Percentiles rank a stretch among this genome's conserved stretches.
Evolutionary conservation across 2,113 vertebrate species (phyloP).

Genomic region (Gallinago media): DNA sequence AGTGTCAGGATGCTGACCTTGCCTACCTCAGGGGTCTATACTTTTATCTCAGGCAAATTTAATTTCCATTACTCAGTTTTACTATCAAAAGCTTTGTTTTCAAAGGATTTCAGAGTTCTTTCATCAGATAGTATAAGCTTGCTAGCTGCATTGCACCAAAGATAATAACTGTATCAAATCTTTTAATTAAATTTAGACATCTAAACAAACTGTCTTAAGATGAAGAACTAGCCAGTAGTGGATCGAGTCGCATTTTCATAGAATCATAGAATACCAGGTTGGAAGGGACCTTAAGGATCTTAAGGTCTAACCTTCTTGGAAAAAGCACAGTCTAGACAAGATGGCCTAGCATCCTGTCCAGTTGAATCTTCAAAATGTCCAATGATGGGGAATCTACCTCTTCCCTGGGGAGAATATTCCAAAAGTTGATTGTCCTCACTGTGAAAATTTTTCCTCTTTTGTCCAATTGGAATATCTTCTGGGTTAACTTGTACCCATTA

Average conservation of each 20-base stretch:
- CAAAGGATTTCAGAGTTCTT: not conserved
- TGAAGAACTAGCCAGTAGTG: not conserved
- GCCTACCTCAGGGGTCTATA: not conserved
- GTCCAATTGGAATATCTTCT: not conserved
- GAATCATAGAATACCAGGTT: not conserved
- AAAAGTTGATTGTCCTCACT: not conserved
- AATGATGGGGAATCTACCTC: not conserved
- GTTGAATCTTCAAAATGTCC: not conserved
- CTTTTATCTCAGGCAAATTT: not conserved
- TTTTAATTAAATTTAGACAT: not conserved
- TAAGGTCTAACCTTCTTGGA: too few species aligned
- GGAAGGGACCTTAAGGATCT: not conserved
- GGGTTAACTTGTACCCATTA: not conserved
- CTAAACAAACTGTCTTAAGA: not conserved
- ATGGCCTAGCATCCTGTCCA: not conserved
- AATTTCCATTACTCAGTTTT: not conserved
- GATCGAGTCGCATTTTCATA: rapidly evolving
- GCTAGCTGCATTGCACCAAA: not conserved
- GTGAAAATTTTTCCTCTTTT: not conserved
- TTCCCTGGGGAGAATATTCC: not conserved
- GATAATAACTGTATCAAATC: not conserved
- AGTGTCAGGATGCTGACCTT: not conserved
- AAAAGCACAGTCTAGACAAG: not conserved
- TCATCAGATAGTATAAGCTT: not conserved
- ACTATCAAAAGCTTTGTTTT: not conserved